phyloP scores from a whole-genome alignment of 2,113 vertebrate genomes.

The Phainopepla nitens region DNA sequence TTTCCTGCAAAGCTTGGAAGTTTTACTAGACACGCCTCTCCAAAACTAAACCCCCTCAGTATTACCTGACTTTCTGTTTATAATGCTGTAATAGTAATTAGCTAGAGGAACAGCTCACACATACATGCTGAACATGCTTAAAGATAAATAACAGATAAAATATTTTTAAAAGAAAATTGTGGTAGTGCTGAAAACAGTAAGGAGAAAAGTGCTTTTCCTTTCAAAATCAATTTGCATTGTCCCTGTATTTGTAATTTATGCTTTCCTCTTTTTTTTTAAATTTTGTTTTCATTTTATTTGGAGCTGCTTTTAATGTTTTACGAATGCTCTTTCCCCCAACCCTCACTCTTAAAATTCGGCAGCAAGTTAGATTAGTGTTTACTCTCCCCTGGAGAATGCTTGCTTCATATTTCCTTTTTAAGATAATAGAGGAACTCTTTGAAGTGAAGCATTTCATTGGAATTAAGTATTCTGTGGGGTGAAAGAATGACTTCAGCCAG shows the following conservation, averaged over 20 bases:
- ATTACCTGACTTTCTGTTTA: not conserved
- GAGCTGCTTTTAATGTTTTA: not conserved
- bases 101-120: not conserved
- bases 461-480: not conserved
- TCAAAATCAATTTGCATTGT: not conserved
- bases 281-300: not conserved
- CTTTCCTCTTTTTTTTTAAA: not conserved
- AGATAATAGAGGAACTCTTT: not conserved
- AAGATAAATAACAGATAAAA: not conserved
- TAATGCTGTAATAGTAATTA: not conserved
- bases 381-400: not conserved
- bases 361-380: not conserved
- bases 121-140: not conserved
- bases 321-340: not conserved
- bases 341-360: not conserved
- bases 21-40: not conserved
- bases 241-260: not conserved
- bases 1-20: not conserved
- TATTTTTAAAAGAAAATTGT: not conserved
- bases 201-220: not conserved
- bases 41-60: not conserved
- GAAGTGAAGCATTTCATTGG: not conserved
- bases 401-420: constrained; percentile 12
- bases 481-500: not conserved
- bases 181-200: not conserved